A percentile compares a stretch with the other conserved stretches of the same genome.
phyloP scores from a whole-genome alignment of 2,113 vertebrate species.

The Colossoma macropomum region DNA sequence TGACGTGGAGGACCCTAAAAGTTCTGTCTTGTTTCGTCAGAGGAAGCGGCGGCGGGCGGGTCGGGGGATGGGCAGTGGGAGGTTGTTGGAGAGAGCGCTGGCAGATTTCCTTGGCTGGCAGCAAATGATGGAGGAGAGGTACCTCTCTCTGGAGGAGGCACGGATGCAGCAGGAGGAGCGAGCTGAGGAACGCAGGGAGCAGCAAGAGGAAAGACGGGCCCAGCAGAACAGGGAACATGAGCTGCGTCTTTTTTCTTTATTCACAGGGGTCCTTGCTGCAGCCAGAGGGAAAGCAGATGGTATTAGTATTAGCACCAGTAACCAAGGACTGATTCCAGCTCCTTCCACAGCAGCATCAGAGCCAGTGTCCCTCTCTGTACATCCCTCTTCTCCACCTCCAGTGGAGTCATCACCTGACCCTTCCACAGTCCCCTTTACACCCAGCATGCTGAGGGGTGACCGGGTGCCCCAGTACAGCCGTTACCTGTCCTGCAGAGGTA shows the following conservation, averaged over 20 bases:
- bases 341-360: neutral
- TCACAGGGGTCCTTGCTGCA: conserved; percentile 70
- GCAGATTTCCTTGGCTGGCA: conserved; percentile 80
- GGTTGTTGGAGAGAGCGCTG: conserved; percentile 73
- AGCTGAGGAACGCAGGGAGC: conserved; percentile 81
- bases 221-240: conserved; percentile 83
- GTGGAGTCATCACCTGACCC: conserved; percentile 9
- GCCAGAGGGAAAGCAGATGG: conserved; percentile 50
- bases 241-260: conserved; percentile 80
- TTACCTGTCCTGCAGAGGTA: conserved; percentile 85
- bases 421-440: conserved; percentile 52
- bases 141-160: conserved; percentile 79
- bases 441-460: conserved; percentile 20
- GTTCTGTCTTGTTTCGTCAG: conserved; percentile 56
- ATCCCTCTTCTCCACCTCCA: neutral
- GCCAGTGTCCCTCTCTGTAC: neutral
- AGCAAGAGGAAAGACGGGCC: conserved; percentile 79
- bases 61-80: conserved; percentile 54
- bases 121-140: conserved; percentile 79
- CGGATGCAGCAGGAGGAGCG: conserved; percentile 77
- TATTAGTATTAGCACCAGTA: neutral
- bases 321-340: neutral
- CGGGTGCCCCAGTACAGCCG: conserved; percentile 57
- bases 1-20: conserved; percentile 21
- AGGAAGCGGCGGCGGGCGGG: conserved; percentile 70